Percentiles rank a stretch among this genome's conserved stretches.
These are phyloP conservation scores for Neoarius graeffei DNA, from an alignment of 2,113 vertebrate species.

Conservation along the genomic window DNA sequence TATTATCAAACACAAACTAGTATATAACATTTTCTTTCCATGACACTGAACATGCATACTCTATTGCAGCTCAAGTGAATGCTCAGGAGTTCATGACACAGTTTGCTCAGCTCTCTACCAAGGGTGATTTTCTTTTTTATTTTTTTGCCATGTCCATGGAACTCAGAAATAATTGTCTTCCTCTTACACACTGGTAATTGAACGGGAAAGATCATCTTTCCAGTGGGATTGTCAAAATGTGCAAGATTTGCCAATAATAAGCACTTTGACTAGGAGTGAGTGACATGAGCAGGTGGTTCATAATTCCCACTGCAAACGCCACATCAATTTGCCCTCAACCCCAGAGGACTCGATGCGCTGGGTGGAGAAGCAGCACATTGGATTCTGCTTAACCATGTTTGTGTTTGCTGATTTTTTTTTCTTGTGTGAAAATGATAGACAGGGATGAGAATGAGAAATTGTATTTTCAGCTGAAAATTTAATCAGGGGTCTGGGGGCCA, in stretches of 20 bases:
- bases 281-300: slow-evolving; percentile 34
- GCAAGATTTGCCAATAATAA: slow-evolving; percentile 43
- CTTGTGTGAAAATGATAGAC: neutral
- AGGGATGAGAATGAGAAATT: no score
- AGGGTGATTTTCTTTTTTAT: no score
- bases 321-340: slow-evolving; percentile 35
- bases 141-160: neutral
- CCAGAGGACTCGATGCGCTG: slow-evolving; percentile 12
- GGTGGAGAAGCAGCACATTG: neutral
- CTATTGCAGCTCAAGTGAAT: neutral
- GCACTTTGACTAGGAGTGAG: slow-evolving; percentile 2
- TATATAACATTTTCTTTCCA: neutral
- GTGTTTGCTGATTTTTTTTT: neutral
- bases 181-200: neutral
- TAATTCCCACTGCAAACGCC: slow-evolving; percentile 11
- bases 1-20: neutral
- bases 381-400: neutral
- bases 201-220: slow-evolving; percentile 9
- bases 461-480: no score
- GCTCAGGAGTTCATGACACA: slow-evolving; percentile 36
- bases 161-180: neutral
- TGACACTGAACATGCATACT: neutral
- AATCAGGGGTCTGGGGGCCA: no score
- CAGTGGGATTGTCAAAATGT: slow-evolving; percentile 35
- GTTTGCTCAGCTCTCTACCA: neutral